phyloP scores from a whole-genome alignment of 2,888 invertebrate genomes.

The Oasisia sp. region DNA sequence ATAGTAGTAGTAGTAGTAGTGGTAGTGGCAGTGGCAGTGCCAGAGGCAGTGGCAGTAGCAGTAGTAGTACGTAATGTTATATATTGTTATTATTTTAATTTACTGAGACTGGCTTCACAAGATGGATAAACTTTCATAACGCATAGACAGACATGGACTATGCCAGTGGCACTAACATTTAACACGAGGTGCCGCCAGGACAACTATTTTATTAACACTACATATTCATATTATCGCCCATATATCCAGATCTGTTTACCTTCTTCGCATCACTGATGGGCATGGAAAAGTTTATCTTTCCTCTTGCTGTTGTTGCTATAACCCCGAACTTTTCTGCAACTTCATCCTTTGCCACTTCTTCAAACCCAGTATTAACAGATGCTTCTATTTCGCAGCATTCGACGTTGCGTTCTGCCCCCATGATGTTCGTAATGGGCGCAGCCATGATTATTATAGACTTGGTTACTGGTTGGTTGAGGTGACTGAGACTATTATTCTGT shows the following conservation, averaged over 20 bases:
- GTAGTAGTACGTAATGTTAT: too few relatives aligned
- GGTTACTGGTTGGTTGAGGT: not conserved
- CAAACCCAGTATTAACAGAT: conserved; percentile 67
- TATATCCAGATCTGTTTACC: conserved; percentile 23
- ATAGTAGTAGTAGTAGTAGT: too few relatives aligned
- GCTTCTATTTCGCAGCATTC: conserved; percentile 61
- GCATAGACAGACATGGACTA: too few relatives aligned
- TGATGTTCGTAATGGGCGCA: conserved; percentile 28
- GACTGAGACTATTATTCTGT: not conserved
- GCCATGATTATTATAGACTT: conserved; percentile 28
- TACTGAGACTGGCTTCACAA: too few relatives aligned
- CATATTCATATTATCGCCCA: not conserved
- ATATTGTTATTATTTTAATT: too few relatives aligned
- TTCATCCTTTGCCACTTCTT: conserved; percentile 63
- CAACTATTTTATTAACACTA: too few relatives aligned
- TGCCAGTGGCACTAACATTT: too few relatives aligned
- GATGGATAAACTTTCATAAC: too few relatives aligned
- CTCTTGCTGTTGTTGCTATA: conserved; percentile 30
- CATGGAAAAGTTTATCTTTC: conserved; percentile 38
- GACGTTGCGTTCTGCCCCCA: not conserved
- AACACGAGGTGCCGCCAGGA: too few relatives aligned
- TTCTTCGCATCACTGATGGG: conserved; percentile 28
- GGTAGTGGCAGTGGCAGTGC: too few relatives aligned
- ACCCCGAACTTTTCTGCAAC: conserved; percentile 57
- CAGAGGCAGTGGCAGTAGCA: too few relatives aligned